phyloP scores from a whole-genome alignment of 2,888 invertebrate genomes.

The Xiphydria camelus region DNA sequence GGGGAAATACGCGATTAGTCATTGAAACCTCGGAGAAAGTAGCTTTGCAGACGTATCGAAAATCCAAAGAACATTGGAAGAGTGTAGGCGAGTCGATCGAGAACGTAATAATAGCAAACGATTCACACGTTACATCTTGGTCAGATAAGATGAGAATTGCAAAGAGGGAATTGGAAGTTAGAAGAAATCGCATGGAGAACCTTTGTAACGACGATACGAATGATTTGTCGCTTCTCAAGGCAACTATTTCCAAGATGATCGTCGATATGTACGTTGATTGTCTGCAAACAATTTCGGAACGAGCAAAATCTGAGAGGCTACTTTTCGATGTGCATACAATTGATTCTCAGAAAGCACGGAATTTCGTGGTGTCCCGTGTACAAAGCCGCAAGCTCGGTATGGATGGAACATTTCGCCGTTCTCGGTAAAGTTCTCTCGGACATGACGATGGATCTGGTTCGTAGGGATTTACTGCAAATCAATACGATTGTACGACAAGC shows the following conservation, averaged over 20 bases:
- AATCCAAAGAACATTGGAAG: too few relatives aligned
- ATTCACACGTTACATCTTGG: conserved; percentile 1
- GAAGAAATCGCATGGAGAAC: conserved; percentile 22
- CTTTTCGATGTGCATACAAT: too few relatives aligned
- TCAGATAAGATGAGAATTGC: conserved; percentile 9
- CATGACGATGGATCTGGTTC: conserved; percentile 28
- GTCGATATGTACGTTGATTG: conserved; percentile 44
- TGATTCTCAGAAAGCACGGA: conserved; percentile 36
- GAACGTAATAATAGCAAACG: conserved; percentile 8
- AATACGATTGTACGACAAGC: conserved; percentile 43
- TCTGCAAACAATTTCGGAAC: background rate
- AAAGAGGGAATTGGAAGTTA: conserved; percentile 21
- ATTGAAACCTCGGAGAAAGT: too few relatives aligned
- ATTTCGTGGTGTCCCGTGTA: conserved; percentile 53
- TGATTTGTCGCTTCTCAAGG: conserved; percentile 7
- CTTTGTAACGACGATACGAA: conserved; percentile 27
- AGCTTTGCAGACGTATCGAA: too few relatives aligned
- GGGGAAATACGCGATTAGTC: too few relatives aligned
- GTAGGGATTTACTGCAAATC: conserved; percentile 33
- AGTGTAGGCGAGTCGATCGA: too few relatives aligned
- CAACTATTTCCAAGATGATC: conserved; percentile 37
- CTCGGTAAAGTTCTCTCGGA: conserved; percentile 36
- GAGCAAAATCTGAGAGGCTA: too few relatives aligned
- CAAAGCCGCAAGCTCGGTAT: conserved; percentile 50
- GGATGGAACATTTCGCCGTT: conserved; percentile 49